Percentiles rank a stretch among this genome's conserved stretches.
Evolutionary conservation across 2,797 vertebrate species (phyloP).

Genomic region (Tachyglossus aculeatus): DNA sequence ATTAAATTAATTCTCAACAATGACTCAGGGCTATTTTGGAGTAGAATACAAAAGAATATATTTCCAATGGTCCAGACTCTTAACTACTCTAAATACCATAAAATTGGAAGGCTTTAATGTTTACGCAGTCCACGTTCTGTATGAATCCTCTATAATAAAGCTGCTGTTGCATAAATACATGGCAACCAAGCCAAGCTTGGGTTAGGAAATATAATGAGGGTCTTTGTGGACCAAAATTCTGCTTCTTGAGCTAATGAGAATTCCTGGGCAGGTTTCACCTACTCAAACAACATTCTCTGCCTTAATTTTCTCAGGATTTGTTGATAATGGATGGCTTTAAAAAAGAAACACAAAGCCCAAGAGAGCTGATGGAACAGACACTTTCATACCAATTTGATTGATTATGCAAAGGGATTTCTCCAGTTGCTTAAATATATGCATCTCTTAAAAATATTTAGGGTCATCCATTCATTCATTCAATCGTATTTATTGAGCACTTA

Average conservation of each 20-base stretch:
- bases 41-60: conserved; percentile 26
- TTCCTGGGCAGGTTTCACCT: conserved; percentile 50
- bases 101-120: conserved; percentile 55
- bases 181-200: conserved; percentile 42
- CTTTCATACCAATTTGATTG: conserved; percentile 63
- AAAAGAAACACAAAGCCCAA: conserved; percentile 62
- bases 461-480: too few relatives aligned
- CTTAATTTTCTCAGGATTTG: conserved; percentile 39
- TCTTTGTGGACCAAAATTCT: conserved; percentile 57
- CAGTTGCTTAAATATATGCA: conserved; percentile 32
- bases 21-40: conserved; percentile 40
- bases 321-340: conserved; percentile 59
- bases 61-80: conserved; percentile 47
- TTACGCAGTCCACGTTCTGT: conserved; percentile 43
- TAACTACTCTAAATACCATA: conserved; percentile 35
- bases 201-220: conserved; percentile 46
- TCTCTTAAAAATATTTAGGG: conserved; percentile 38
- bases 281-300: conserved; percentile 46
- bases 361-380: conserved; percentile 65
- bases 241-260: conserved; percentile 53
- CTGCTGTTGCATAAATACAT: conserved; percentile 57
- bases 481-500: too few relatives aligned
- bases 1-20: conserved; percentile 58
- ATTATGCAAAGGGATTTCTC: conserved; percentile 55
- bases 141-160: conserved; percentile 51